A percentile compares a stretch with the other conserved stretches of the same genome.
Evolutionary conservation across 2,797 vertebrate species (phyloP).

Genomic region (Ciconia nigra): DNA sequence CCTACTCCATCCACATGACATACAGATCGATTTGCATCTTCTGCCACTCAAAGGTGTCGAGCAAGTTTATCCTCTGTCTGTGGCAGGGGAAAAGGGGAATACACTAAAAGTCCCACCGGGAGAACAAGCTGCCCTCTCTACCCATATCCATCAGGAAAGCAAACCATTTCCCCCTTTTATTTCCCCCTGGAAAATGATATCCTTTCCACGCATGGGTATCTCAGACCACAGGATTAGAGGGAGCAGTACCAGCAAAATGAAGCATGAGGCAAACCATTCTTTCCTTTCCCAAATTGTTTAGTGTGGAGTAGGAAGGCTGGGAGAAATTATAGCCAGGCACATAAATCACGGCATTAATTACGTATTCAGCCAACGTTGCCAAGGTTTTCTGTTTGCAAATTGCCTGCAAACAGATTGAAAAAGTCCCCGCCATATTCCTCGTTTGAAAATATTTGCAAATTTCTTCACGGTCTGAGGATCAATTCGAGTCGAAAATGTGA

Average conservation of each 20-base stretch:
- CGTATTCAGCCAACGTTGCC: background rate
- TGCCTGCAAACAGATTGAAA: conserved; percentile 54
- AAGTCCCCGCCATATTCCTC: background rate
- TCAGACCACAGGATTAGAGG: background rate
- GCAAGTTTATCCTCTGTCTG: background rate
- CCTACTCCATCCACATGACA: background rate
- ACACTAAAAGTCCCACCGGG: background rate
- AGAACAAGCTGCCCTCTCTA: background rate
- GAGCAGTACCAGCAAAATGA: background rate
- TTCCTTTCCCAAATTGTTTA: background rate
- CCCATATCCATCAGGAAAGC: background rate
- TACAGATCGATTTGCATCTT: background rate
- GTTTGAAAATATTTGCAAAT: conserved; percentile 29
- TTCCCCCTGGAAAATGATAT: background rate
- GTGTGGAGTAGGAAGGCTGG: background rate
- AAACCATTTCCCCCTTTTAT: background rate
- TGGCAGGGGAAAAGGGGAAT: background rate
- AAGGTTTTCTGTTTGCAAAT: conserved; percentile 41
- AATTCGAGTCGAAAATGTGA: background rate
- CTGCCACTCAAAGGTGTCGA: background rate
- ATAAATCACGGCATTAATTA: background rate
- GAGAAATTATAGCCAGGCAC: background rate
- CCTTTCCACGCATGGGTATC: background rate
- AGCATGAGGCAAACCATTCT: background rate
- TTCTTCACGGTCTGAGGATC: conserved; percentile 33